Conservation (phyloP, 2,888 invertebrate species). For the Holacanthella duospinosa region DNA sequence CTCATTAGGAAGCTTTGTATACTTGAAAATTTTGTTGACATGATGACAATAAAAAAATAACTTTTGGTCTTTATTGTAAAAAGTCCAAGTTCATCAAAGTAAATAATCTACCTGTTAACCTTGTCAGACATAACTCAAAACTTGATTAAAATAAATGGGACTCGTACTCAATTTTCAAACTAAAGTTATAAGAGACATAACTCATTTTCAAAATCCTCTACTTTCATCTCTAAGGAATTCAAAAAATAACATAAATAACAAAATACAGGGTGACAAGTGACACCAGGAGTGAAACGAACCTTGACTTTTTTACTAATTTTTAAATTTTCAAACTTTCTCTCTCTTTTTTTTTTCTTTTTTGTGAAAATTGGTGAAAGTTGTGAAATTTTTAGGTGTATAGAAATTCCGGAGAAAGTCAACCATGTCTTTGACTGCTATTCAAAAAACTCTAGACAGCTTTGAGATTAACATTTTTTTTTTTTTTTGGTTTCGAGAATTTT, state of each 20-base stretch:
- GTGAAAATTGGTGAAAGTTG: neutral
- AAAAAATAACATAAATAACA: neutral
- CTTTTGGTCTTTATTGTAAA: no score
- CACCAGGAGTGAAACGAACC: no score
- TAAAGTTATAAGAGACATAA: neutral
- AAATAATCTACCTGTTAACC: slow-evolving; percentile 3
- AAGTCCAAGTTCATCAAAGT: neutral
- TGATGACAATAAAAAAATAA: no score
- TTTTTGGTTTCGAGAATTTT: no score
- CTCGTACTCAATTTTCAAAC: neutral
- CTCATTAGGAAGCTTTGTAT: no score
- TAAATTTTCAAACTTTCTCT: neutral
- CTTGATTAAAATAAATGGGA: neutral
- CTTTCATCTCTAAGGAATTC: neutral
- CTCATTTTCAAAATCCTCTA: neutral
- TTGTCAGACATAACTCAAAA: neutral
- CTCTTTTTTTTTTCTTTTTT: neutral
- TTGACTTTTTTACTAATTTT: neutral
- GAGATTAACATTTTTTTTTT: no score
- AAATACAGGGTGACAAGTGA: neutral
- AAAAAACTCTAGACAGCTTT: no score
- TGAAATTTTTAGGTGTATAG: no score
- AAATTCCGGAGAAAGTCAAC: no score
- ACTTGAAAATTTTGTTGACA: no score
- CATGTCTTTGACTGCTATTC: no score